These are phyloP conservation scores for Polyommatus icarus DNA, from an alignment of 2,888 invertebrate species.

Conservation along the genomic window DNA sequence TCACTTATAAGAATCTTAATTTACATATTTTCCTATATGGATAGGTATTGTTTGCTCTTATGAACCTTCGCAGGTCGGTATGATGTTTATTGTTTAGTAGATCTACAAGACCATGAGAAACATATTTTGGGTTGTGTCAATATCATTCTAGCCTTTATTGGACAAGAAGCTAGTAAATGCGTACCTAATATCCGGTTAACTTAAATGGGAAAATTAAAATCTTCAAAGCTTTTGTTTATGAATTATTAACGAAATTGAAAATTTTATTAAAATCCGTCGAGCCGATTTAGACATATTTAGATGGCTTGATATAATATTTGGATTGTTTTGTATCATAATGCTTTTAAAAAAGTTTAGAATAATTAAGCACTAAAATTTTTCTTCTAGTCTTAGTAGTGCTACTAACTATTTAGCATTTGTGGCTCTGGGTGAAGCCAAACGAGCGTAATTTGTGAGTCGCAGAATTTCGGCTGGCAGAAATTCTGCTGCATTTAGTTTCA, in stretches of 20 bases:
- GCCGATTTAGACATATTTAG: too few relatives aligned
- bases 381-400: neutral
- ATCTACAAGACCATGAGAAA: neutral
- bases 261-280: neutral
- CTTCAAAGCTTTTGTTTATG: too few relatives aligned
- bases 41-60: conserved; percentile 31
- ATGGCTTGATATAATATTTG: neutral
- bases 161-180: neutral
- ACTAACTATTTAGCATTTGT: too few relatives aligned
- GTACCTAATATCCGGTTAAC: neutral
- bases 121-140: conserved; percentile 8
- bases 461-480: too few relatives aligned
- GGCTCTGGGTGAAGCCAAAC: too few relatives aligned
- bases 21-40: conserved; percentile 24
- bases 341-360: neutral
- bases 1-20: conserved; percentile 18
- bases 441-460: too few relatives aligned
- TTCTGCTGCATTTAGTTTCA: too few relatives aligned
- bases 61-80: conserved; percentile 30
- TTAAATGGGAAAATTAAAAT: too few relatives aligned
- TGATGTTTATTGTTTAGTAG: conserved; percentile 1
- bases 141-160: neutral
- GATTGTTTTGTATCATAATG: too few relatives aligned
- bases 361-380: neutral
- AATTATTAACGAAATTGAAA: neutral